phyloP scores from a whole-genome alignment of 2,113 vertebrate species.

The Xenus cinereus region DNA sequence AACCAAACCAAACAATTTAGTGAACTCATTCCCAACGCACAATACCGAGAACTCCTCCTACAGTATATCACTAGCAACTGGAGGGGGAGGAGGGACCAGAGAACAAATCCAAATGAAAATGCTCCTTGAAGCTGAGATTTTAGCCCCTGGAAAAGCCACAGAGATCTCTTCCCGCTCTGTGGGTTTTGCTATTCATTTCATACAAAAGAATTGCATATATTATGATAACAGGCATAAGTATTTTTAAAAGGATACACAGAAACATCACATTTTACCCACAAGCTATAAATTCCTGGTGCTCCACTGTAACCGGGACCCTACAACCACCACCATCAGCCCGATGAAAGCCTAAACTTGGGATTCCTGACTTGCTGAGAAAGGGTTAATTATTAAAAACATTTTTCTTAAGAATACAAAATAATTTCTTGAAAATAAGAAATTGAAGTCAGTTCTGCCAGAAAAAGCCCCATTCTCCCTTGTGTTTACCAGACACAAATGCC shows the following conservation, averaged over 20 bases:
- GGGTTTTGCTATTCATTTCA: not conserved
- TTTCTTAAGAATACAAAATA: not conserved
- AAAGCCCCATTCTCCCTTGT: conserved; percentile 38
- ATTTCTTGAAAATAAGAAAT: not conserved
- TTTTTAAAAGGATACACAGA: not conserved
- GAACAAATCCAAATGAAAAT: not conserved
- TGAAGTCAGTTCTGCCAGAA: conserved; percentile 19
- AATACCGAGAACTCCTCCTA: not conserved
- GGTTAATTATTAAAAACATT: not conserved
- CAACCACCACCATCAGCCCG: not conserved
- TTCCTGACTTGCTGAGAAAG: not conserved
- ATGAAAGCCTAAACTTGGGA: not conserved
- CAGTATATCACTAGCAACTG: not conserved
- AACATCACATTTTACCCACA: not conserved
- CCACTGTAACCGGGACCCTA: not conserved
- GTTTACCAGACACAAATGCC: conserved; percentile 63
- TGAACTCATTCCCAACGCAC: not conserved
- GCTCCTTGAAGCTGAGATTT: not conserved
- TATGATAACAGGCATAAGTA: not conserved
- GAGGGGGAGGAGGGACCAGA: not conserved
- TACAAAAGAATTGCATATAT: not conserved
- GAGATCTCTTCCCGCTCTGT: not conserved
- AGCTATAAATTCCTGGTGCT: not conserved
- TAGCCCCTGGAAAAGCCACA: not conserved
- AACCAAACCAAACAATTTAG: conserved; percentile 28